phyloP scores from a whole-genome alignment of 2,888 invertebrate species.

The Mesorhabditis belari region DNA sequence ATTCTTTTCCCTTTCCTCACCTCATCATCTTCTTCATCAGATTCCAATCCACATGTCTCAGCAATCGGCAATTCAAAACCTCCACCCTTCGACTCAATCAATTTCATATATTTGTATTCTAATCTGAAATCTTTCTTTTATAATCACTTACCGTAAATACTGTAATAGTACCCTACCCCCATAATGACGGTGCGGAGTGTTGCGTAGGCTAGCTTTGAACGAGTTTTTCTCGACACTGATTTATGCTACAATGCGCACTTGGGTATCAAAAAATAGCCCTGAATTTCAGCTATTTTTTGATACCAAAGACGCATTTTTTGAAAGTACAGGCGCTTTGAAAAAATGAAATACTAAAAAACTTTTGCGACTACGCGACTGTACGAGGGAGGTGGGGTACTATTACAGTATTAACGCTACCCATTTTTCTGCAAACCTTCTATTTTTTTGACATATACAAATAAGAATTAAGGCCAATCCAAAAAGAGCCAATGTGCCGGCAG shows the following conservation, averaged over 20 bases:
- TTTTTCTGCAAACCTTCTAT: constrained; percentile 13
- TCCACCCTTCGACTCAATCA: constrained; percentile 36
- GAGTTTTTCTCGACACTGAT: no score
- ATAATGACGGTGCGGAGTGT: no score
- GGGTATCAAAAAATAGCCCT: no score
- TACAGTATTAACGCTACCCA: no score
- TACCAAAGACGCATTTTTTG: no score
- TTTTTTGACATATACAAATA: constrained; percentile 19
- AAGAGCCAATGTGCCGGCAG: constrained; percentile 10
- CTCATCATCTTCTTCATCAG: constrained; percentile 45
- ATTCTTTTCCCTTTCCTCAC: constrained; percentile 1
- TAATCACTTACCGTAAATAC: no score
- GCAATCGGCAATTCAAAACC: constrained; percentile 29
- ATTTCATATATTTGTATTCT: constrained; percentile 47
- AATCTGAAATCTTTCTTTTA: constrained; percentile 19
- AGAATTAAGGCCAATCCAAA: constrained; percentile 10
- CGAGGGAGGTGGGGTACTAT: neutral
- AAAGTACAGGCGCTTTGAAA: no score
- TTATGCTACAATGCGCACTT: no score
- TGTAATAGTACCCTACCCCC: no score
- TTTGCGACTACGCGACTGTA: neutral
- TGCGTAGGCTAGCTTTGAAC: no score
- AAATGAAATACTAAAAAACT: no score
- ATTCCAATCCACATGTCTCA: constrained; percentile 38
- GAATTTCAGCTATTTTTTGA: no score